Conservation (phyloP, 2,888 invertebrate species). For the Azorinus chamasolen region DNA sequence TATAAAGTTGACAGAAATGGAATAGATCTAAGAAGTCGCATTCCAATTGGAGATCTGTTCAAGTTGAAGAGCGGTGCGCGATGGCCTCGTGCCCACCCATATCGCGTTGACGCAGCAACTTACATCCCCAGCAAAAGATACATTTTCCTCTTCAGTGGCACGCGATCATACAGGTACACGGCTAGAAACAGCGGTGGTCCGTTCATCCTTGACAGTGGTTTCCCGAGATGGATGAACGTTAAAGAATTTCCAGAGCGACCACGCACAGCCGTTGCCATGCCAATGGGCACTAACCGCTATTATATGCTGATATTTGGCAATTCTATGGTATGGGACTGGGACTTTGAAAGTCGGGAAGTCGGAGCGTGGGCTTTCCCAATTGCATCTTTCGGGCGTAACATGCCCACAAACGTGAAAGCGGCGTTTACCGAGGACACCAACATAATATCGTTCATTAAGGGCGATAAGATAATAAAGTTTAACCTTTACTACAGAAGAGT, state of each 20-base stretch:
- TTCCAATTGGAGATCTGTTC: slow-evolving; percentile 35
- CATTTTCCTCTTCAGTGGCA: slow-evolving; percentile 45
- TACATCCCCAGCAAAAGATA: slow-evolving; percentile 35
- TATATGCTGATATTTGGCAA: slow-evolving; percentile 57
- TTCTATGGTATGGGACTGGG: slow-evolving; percentile 63
- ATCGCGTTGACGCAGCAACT: slow-evolving; percentile 50
- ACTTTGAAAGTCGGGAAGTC: slow-evolving; percentile 46
- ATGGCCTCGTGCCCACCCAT: slow-evolving; percentile 29
- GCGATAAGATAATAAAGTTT: slow-evolving; percentile 39
- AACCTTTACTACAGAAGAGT: slow-evolving; percentile 26
- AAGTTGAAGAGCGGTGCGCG: background rate
- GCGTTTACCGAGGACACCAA: slow-evolving; percentile 22
- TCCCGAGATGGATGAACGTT: slow-evolving; percentile 56
- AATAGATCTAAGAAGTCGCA: slow-evolving; percentile 18
- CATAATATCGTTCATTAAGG: slow-evolving; percentile 31
- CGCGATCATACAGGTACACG: slow-evolving; percentile 45
- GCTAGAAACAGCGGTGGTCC: background rate
- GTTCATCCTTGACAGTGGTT: slow-evolving; percentile 24
- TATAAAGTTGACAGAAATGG: slow-evolving; percentile 36
- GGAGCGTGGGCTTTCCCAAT: slow-evolving; percentile 62
- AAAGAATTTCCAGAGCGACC: slow-evolving; percentile 58
- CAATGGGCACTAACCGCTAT: slow-evolving; percentile 26
- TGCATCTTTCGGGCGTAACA: slow-evolving; percentile 39
- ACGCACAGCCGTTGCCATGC: slow-evolving; percentile 52
- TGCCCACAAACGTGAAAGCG: slow-evolving; percentile 41